Percentiles rank a stretch among this genome's conserved stretches.
Evolutionary conservation across 2,797 vertebrate genomes (phyloP).

Genomic region (Sebastes hubbsi): DNA sequence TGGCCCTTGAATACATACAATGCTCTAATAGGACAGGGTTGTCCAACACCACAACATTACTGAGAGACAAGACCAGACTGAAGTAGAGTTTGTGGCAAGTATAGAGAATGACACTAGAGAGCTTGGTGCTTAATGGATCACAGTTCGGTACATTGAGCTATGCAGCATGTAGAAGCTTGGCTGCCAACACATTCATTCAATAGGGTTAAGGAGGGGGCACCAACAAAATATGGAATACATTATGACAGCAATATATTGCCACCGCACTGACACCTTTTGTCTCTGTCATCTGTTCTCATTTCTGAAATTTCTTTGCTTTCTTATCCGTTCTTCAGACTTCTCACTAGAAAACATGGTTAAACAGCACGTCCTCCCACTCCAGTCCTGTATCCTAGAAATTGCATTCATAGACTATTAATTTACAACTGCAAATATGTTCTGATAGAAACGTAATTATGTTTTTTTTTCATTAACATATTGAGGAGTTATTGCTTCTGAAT

Average conservation of each 20-base stretch:
- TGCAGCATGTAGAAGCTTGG: background rate
- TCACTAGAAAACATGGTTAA: background rate
- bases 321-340: background rate
- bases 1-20: conserved; percentile 20
- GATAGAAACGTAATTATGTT: background rate
- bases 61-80: background rate
- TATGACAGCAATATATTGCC: background rate
- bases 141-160: background rate
- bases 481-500: background rate
- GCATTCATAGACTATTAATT: background rate
- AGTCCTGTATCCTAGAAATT: background rate
- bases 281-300: background rate
- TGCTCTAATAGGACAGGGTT: background rate
- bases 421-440: background rate
- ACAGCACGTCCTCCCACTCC: background rate
- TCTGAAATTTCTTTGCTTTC: background rate
- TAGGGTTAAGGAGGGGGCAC: background rate
- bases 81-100: background rate
- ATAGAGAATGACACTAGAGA: background rate
- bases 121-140: background rate
- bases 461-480: background rate
- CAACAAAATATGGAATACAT: background rate
- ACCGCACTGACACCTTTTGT: background rate
- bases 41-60: background rate
- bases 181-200: background rate